Conservation (phyloP, 2,888 invertebrate species). For the Machimus rusticus region DNA sequence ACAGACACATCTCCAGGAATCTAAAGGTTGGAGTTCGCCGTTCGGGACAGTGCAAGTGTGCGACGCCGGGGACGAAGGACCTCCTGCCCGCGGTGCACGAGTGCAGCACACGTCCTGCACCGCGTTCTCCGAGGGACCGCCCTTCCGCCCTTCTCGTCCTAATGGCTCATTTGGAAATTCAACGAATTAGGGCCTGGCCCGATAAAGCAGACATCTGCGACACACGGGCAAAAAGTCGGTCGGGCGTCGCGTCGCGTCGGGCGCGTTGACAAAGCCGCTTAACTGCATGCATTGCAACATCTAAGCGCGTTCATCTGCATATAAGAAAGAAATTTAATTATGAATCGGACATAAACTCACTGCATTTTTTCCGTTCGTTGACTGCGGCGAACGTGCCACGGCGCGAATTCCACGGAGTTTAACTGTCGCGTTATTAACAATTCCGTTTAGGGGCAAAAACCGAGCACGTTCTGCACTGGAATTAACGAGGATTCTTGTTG, state of each 20-base stretch:
- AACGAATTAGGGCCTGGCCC: not conserved
- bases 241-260: not conserved
- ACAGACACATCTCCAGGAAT: not conserved
- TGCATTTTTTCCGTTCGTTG: constrained; percentile 1
- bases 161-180: constrained; percentile 19
- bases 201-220: not conserved
- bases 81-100: not conserved
- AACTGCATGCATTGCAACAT: not conserved
- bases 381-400: not conserved
- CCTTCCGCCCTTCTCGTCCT: not conserved
- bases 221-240: not conserved
- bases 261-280: constrained; percentile 2
- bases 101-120: not conserved
- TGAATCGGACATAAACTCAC: constrained; percentile 27
- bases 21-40: not conserved
- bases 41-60: not conserved
- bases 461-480: not conserved
- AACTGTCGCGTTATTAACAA: not conserved
- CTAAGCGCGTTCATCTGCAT: constrained; percentile 21
- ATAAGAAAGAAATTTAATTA: constrained; percentile 36
- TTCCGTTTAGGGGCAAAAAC: not conserved
- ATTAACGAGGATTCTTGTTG: not conserved
- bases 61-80: not conserved
- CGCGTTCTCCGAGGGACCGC: not conserved
- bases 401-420: not conserved